Evolutionary conservation across 1,140 invertebrate species (phyloP).

Genomic region (Drosophila eugracilis): DNA sequence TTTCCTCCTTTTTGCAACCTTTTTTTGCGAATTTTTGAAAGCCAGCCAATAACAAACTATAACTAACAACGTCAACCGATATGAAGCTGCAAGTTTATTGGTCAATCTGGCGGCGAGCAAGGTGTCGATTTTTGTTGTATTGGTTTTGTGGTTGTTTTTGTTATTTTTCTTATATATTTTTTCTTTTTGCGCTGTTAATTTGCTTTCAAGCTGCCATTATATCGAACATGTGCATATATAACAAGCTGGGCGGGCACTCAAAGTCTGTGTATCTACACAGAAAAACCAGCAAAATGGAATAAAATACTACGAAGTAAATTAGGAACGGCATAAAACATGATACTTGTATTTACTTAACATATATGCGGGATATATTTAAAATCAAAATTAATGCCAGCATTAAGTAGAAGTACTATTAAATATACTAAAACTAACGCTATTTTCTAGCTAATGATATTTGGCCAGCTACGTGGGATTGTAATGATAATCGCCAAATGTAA

Average conservation of each 20-base stretch:
- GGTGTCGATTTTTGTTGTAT: slow-evolving; percentile 41
- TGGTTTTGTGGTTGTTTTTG: slow-evolving; percentile 27
- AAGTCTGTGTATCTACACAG: neutral
- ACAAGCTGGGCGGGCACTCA: slow-evolving; percentile 45
- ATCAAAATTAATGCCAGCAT: too few species aligned
- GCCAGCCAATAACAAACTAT: slow-evolving; percentile 79
- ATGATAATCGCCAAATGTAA: too few species aligned
- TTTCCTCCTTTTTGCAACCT: slow-evolving; percentile 16
- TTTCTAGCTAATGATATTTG: too few species aligned
- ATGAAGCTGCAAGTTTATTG: slow-evolving; percentile 83
- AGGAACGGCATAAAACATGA: too few species aligned
- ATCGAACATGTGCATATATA: slow-evolving; percentile 51
- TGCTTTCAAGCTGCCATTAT: slow-evolving; percentile 52
- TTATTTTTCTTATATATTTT: too few species aligned
- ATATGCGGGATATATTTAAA: too few species aligned
- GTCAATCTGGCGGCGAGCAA: slow-evolving; percentile 63
- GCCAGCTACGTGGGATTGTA: too few species aligned
- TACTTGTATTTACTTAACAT: neutral
- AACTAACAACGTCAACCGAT: slow-evolving; percentile 79
- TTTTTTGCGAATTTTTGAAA: slow-evolving; percentile 50
- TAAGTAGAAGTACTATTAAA: too few species aligned
- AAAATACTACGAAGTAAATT: slow-evolving; percentile 2
- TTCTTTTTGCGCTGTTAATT: slow-evolving; percentile 21
- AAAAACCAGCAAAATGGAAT: neutral
- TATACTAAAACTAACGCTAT: too few species aligned